Conservation (phyloP, 2,888 invertebrate species). For the Athalia circularis region DNA sequence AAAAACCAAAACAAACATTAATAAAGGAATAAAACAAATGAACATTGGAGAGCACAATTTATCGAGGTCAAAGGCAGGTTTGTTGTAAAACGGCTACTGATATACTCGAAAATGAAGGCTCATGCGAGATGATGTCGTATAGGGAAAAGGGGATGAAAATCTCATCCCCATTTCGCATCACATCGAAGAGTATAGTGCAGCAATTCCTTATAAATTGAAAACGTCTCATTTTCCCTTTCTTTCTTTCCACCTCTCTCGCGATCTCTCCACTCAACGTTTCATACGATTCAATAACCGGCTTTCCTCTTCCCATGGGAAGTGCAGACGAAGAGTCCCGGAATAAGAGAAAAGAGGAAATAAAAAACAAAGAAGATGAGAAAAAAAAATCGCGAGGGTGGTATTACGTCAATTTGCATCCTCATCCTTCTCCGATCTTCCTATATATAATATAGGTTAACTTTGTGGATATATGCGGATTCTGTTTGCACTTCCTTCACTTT, state of each 20-base stretch:
- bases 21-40: too few species aligned
- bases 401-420: slow-evolving; percentile 63
- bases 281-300: slow-evolving; percentile 45
- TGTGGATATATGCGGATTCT: slow-evolving; percentile 13
- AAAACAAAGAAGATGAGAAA: not conserved
- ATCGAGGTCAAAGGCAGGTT: too few species aligned
- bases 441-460: slow-evolving; percentile 11
- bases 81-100: too few species aligned
- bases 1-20: too few species aligned
- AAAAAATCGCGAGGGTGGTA: slow-evolving; percentile 45
- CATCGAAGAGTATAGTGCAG: not conserved
- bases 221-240: slow-evolving; percentile 31
- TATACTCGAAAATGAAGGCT: too few species aligned
- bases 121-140: too few species aligned
- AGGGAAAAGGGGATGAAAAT: too few species aligned
- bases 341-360: not conserved
- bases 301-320: not conserved
- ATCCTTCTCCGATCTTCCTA: slow-evolving; percentile 35
- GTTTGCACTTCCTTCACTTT: not conserved
- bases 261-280: slow-evolving; percentile 1
- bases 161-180: too few species aligned
- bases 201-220: slow-evolving; percentile 36
- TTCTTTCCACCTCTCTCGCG: slow-evolving; percentile 21
- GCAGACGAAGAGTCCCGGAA: not conserved
- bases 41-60: too few species aligned